Conservation (phyloP, 2,888 invertebrate species). For the Agrotis exclamationis region DNA sequence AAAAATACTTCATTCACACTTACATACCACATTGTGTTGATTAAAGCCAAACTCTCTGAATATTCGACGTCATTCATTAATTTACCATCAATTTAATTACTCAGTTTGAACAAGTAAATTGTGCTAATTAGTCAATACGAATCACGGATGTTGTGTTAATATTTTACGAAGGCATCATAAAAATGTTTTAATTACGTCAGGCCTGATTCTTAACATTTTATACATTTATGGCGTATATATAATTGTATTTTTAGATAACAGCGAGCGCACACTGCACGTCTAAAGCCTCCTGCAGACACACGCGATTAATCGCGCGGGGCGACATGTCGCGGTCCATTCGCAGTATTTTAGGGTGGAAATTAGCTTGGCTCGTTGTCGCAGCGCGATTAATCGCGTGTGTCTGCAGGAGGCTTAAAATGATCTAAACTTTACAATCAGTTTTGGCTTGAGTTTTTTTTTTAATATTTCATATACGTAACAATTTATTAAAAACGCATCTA, state of each 20-base stretch:
- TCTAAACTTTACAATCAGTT: too few species aligned
- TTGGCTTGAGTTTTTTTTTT: too few species aligned
- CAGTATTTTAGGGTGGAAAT: too few species aligned
- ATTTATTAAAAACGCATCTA: too few species aligned
- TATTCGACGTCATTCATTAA: not conserved
- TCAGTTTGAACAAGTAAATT: not conserved
- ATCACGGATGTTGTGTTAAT: conserved; percentile 29
- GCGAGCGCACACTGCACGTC: not conserved
- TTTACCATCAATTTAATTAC: not conserved
- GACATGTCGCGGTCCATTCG: too few species aligned
- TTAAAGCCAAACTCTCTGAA: not conserved
- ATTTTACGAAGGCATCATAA: conserved; percentile 7
- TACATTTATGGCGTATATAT: conserved; percentile 10
- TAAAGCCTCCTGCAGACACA: too few species aligned
- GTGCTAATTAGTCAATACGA: conserved; percentile 25
- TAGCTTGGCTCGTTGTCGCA: too few species aligned
- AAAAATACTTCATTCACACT: too few species aligned
- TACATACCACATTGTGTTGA: not conserved
- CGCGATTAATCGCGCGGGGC: too few species aligned
- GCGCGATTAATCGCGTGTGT: too few species aligned
- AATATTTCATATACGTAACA: too few species aligned
- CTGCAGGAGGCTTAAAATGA: too few species aligned
- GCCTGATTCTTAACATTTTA: not conserved
- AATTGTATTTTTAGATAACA: not conserved
- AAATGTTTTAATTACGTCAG: conserved; percentile 19